Percentiles rank a stretch among this genome's conserved stretches.
Evolutionary conservation across 2,113 vertebrate genomes (phyloP).

Genomic region (Varanus salvator): DNA sequence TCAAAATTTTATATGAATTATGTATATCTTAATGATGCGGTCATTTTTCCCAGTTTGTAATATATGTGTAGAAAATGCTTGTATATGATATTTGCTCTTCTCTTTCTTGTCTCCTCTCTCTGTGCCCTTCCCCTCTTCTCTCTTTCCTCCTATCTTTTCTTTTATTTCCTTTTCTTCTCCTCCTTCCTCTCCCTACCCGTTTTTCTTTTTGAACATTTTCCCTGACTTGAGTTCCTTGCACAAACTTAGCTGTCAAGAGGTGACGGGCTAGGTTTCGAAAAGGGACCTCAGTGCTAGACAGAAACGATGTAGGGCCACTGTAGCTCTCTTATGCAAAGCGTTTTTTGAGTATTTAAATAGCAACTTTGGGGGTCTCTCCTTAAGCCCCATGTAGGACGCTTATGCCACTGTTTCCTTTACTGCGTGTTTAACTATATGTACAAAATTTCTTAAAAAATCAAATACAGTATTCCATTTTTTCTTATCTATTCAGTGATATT

Average conservation of each 20-base stretch:
- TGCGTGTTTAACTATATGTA: conserved; percentile 94
- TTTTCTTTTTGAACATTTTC: conserved; percentile 80
- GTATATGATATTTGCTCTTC: conserved; percentile 95
- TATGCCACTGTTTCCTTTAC: conserved; percentile 90
- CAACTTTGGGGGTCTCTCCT: conserved; percentile 81
- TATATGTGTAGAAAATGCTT: conserved; percentile 99
- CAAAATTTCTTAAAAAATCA: conserved; percentile 91
- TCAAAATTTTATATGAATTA: conserved; percentile 99
- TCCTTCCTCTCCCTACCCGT: conserved; percentile 48
- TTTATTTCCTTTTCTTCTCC: conserved; percentile 6
- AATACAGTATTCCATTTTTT: conserved; percentile 95
- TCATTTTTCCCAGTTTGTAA: conserved; percentile 99
- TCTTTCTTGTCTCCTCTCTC: conserved; percentile 64
- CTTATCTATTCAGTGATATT: conserved; percentile 82
- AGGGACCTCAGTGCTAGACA: conserved; percentile 71
- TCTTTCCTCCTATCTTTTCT: conserved; percentile 75
- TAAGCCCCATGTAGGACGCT: conserved; percentile 87
- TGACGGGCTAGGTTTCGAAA: conserved; percentile 78
- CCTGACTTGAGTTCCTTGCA: conserved; percentile 90
- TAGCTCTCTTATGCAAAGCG: conserved; percentile 90
- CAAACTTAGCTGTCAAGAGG: conserved; percentile 88
- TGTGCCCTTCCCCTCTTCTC: conserved; percentile 72
- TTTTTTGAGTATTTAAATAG: conserved; percentile 86
- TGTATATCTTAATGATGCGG: conserved; percentile 99
- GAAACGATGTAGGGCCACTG: conserved; percentile 76